phyloP scores from a whole-genome alignment of 2,113 vertebrate species.

The Malurus alboscapulatus region DNA sequence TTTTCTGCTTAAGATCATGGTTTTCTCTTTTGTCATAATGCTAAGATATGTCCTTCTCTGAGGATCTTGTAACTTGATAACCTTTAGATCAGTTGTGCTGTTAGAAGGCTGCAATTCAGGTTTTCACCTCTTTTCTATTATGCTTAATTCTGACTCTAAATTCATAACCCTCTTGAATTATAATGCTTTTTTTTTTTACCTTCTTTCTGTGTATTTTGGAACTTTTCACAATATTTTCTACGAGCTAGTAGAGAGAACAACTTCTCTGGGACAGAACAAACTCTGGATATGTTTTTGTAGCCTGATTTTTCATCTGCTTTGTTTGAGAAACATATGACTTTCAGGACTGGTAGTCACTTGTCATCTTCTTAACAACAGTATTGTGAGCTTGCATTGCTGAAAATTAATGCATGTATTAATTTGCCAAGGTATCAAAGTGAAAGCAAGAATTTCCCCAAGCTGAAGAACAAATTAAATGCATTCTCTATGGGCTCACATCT shows the following conservation, averaged over 20 bases:
- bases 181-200: background rate
- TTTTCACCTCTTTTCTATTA: background rate
- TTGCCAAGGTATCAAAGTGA: background rate
- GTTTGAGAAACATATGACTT: background rate
- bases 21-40: background rate
- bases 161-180: background rate
- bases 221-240: background rate
- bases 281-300: background rate
- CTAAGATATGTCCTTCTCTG: background rate
- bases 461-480: background rate
- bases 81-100: background rate
- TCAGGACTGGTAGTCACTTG: background rate
- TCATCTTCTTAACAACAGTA: background rate
- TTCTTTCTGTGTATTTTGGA: background rate
- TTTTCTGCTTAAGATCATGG: background rate
- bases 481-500: accelerated
- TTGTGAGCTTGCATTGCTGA: background rate
- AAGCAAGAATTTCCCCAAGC: background rate
- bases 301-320: background rate
- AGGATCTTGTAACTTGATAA: background rate
- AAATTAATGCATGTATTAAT: background rate
- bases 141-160: background rate
- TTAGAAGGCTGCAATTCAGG: background rate
- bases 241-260: background rate
- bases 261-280: background rate